Base-by-base conservation (phyloP, 2,113 vertebrate species). In the Pipa parva region DNA sequence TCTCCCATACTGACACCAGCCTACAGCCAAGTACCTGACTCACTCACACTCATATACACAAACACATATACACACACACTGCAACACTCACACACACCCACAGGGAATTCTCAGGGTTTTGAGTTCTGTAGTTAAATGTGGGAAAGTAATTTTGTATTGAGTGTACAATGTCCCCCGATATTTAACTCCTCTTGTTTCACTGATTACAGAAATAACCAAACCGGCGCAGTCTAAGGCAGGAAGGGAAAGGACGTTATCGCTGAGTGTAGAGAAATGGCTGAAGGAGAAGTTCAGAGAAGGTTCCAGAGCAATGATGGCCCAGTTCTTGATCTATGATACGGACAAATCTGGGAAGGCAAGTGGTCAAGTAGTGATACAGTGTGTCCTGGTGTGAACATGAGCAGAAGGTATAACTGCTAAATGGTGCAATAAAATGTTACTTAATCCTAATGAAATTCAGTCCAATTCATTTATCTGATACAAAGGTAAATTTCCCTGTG, bases 201-300 rank as follows among this genome's bases (percentile, higher is more conserved):
- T 10, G 3, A 25, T 11, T 37, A 6, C 33, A 66, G 63, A 66
- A 70, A 63, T 21, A 27, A n/a, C 18, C 49, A 61, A 36, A 31
- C 20, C 4, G 36, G 42, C 15, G 4, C 39, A 4, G 8, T 46
- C 69, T 9, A 52, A 62, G 11, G 42, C 21, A 7, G 57, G 39
- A 37, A 33, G 13, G 25, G 69, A 74, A 13, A 68, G 73, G 33
- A 72, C 63, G 9, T 9, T 72, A 31, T 72, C 70, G 1, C 29
- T 75, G 27, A 56, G 55, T 42, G 58, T 75, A 25, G 73, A 75
- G 39, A 72, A 63, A 45, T 72, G 73, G 73, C 52, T 75, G 45
- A 75, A 72, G 46, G 73, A 72, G 37, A 75, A 68, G 33, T 59
- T 75, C 31, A 27, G 63, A 21, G 73, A 75, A 24, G 70, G 69